phyloP scores from a whole-genome alignment of 2,797 vertebrate genomes.

The Oreonectes daqikongensis region DNA sequence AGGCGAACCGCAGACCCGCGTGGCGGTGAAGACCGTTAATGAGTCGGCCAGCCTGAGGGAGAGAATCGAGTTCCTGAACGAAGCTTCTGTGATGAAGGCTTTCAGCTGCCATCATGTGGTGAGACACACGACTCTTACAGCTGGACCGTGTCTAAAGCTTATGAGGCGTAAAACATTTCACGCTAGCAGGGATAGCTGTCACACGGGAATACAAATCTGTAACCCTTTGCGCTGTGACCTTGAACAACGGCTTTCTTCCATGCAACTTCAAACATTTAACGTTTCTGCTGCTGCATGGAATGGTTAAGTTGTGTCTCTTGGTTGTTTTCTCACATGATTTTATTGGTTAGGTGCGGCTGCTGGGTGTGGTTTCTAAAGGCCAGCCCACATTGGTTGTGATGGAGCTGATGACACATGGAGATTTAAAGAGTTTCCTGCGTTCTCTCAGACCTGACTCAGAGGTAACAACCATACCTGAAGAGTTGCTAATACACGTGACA shows the following conservation, averaged over 20 bases:
- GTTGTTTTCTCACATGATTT: constrained; percentile 4
- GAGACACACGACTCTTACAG: constrained; percentile 51
- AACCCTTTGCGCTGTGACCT: neutral
- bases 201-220: no score
- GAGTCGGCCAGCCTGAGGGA: constrained; percentile 93
- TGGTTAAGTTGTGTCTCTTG: no score
- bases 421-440: constrained; percentile 92
- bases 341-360: constrained; percentile 86
- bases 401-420: constrained; percentile 96
- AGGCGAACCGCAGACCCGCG: constrained; percentile 83
- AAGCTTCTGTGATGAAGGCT: constrained; percentile 97
- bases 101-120: constrained; percentile 99
- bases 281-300: no score
- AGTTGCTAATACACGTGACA: neutral
- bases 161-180: neutral
- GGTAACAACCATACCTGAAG: constrained; percentile 69
- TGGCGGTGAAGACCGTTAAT: constrained; percentile 96
- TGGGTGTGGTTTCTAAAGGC: constrained; percentile 96
- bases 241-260: neutral
- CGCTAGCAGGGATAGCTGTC: neutral
- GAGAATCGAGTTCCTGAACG: constrained; percentile 96
- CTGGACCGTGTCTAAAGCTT: neutral
- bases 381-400: constrained; percentile 96
- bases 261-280: no score
- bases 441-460: constrained; percentile 90